A percentile compares a stretch with the other conserved stretches of the same genome.
These are phyloP conservation scores for Herpailurus yagouaroundi DNA, from an alignment of 2,113 vertebrate species.

Conservation along the genomic window DNA sequence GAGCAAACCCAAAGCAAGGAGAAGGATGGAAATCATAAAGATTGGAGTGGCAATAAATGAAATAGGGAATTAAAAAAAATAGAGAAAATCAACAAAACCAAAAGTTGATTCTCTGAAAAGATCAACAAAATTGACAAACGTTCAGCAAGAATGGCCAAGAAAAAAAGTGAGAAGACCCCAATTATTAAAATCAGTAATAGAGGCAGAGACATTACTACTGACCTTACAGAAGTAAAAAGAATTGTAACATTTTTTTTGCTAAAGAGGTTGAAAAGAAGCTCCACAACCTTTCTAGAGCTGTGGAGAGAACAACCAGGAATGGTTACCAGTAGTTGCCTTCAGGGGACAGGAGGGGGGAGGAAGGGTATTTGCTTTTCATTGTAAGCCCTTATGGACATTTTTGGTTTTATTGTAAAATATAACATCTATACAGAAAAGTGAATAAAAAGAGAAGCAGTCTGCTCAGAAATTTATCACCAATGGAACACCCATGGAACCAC, in stretches of 20 bases:
- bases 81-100: not conserved
- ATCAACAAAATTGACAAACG: not conserved
- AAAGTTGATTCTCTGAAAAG: conserved; percentile 12
- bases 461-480: not conserved
- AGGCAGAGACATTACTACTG: conserved; percentile 3
- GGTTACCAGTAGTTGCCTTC: not conserved
- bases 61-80: not conserved
- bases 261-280: not conserved
- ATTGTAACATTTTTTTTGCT: not conserved
- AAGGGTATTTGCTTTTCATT: not conserved
- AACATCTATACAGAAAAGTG: not conserved
- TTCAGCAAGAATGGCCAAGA: not conserved
- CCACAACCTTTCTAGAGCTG: not conserved
- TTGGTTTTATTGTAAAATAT: not conserved
- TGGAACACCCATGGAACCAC: not conserved
- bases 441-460: not conserved
- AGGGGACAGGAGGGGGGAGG: not conserved
- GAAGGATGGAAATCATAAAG: not conserved
- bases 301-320: not conserved
- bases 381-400: not conserved
- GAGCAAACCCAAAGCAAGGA: not conserved
- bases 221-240: not conserved
- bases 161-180: not conserved
- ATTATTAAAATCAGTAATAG: not conserved
- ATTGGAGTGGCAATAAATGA: not conserved